Base-by-base conservation (phyloP, 2,113 vertebrate genomes). In the Sialia sialis region DNA sequence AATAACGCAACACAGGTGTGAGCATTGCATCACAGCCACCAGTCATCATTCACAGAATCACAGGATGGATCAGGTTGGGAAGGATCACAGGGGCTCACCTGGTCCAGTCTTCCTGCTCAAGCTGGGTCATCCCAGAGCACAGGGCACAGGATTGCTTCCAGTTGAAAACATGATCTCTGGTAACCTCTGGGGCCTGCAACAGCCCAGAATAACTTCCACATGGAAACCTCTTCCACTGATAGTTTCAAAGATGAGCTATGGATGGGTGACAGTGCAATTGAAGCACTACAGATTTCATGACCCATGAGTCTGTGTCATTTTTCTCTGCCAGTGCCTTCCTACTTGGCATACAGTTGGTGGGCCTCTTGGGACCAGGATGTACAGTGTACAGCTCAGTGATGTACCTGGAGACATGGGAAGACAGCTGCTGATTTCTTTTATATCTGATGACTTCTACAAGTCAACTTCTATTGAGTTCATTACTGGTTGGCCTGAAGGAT, bases 211-310 rank as follows among this genome's bases (percentile, higher is more conserved):
- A 41, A 36, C 36, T 66, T 46, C 32, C 21, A 29, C 22, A 7
- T 9, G 22, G 16, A 49, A 39, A 69, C 54, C 11, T 27, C 19
- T 63, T 72, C 38, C 43, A 29, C 6, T 29, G 32, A 5, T 7
- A 27, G 7, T 59, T 79, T 79, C 16, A 81, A 48, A 70, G 56
- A 54, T 2, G 26, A 81, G 16, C 46, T 62, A 2, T 41, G 55
- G 10, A 13, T 48, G 25, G 14, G 4, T 14, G 54, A 70, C 11
- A 36, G 63, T 20, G n/a, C 13, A 44, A 0, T 0, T 44, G 34
- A 34, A 36, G 8, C 7, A 17, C 18, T 75, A 30, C 23, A 73
- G 39, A 6, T 39, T 55, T 59, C 1, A 5, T 36, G 56, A 58
- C 11, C 13, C 36, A 25, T 23, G 15, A 60, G 13, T 8, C 13